These are phyloP conservation scores for Heliconius melpomene DNA, from an alignment of 1,140 invertebrate species.

Conservation along the genomic window DNA sequence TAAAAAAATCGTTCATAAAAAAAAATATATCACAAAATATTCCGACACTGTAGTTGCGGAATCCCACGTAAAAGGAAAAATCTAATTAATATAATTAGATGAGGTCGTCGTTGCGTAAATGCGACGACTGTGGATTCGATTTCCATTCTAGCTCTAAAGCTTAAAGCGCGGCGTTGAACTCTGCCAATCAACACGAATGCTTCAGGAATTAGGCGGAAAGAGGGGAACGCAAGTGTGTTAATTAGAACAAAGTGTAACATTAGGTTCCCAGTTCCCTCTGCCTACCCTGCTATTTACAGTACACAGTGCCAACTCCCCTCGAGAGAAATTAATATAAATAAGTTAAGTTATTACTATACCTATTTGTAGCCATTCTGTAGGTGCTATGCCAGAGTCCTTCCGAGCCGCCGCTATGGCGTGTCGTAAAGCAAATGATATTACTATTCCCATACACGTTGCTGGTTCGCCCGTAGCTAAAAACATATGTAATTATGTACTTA, in stretches of 20 bases:
- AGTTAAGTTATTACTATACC: slow-evolving; percentile 29
- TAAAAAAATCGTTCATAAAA: neutral
- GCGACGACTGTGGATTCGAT: neutral
- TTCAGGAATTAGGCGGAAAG: neutral
- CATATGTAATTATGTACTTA: too few species aligned
- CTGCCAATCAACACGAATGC: neutral
- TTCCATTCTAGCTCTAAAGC: neutral
- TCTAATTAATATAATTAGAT: too few species aligned
- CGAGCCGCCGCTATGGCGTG: slow-evolving; percentile 82
- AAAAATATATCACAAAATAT: neutral
- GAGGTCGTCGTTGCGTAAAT: too few species aligned
- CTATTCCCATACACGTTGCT: slow-evolving; percentile 85
- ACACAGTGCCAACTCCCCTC: neutral
- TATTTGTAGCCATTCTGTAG: slow-evolving; percentile 56
- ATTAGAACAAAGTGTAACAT: neutral
- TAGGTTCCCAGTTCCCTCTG: neutral
- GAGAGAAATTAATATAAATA: neutral
- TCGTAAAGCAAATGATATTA: slow-evolving; percentile 86
- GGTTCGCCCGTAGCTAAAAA: slow-evolving; percentile 88
- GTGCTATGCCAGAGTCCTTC: slow-evolving; percentile 76
- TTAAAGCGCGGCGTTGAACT: neutral
- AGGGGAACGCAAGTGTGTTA: neutral
- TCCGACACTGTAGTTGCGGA: too few species aligned
- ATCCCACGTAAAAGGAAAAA: too few species aligned
- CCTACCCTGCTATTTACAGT: neutral